These are phyloP conservation scores for Bubalus kerabau DNA, from an alignment of 2,113 vertebrate species.

Conservation along the genomic window DNA sequence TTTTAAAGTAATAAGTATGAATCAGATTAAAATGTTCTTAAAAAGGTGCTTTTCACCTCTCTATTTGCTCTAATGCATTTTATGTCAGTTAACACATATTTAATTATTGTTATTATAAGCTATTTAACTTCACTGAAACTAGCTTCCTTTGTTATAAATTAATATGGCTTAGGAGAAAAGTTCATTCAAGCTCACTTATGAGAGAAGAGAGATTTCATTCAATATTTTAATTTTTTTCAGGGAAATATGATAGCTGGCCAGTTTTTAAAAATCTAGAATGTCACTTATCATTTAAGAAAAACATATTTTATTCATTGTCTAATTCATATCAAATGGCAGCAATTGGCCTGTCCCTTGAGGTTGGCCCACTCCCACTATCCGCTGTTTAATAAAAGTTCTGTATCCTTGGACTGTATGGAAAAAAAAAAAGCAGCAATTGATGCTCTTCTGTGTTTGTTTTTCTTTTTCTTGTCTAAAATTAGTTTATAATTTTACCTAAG, in stretches of 20 bases:
- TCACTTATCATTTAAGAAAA: background rate
- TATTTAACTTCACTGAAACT: background rate
- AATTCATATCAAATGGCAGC: background rate
- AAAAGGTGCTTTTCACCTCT: background rate
- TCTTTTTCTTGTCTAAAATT: slow-evolving; percentile 32
- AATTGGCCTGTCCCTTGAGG: background rate
- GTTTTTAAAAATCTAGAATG: background rate
- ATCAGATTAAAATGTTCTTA: background rate
- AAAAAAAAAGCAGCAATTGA: background rate
- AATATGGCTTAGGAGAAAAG: background rate
- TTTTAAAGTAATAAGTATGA: background rate
- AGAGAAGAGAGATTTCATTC: background rate
- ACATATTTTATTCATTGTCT: background rate
- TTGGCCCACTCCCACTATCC: background rate
- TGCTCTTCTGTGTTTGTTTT: background rate
- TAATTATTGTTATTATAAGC: background rate
- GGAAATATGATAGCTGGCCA: background rate
- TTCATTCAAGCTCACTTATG: background rate
- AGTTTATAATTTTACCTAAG: background rate
- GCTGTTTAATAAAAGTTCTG: background rate
- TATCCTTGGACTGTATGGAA: background rate
- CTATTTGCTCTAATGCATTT: background rate
- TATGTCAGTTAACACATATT: background rate
- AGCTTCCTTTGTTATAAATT: background rate
- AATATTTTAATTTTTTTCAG: background rate